These are phyloP conservation scores for Tenualosa ilisha DNA, from an alignment of 2,797 vertebrate species.

Conservation along the genomic window DNA sequence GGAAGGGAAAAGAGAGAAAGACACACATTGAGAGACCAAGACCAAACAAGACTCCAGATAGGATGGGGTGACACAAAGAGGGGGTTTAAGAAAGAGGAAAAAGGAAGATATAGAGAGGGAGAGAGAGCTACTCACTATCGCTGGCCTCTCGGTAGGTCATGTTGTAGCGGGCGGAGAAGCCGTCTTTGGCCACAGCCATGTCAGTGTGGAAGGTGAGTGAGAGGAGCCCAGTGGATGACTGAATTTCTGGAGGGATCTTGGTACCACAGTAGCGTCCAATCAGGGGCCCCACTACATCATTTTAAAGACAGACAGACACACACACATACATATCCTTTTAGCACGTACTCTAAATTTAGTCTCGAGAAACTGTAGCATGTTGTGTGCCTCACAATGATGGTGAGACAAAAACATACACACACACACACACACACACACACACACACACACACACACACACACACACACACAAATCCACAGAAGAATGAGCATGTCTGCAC, in stretches of 20 bases:
- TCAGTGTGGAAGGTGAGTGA: slow-evolving; percentile 97
- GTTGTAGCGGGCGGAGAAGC: slow-evolving; percentile 85
- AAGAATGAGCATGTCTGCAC: background rate
- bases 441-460: background rate
- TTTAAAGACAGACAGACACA: background rate
- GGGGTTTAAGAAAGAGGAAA: slow-evolving; percentile 33
- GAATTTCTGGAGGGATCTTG: slow-evolving; percentile 91
- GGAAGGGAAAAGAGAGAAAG: background rate
- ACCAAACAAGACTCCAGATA: background rate
- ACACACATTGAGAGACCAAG: background rate
- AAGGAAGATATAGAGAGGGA: background rate
- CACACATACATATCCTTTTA: background rate
- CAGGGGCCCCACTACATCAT: slow-evolving; percentile 86
- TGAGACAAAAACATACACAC: background rate
- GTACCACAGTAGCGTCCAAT: slow-evolving; percentile 96
- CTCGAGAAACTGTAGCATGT: background rate
- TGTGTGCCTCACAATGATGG: background rate
- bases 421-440: background rate
- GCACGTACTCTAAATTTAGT: background rate
- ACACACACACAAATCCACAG: background rate
- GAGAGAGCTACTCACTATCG: slow-evolving; percentile 42
- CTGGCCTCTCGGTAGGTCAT: slow-evolving; percentile 79
- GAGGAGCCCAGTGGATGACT: slow-evolving; percentile 89
- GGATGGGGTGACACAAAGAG: background rate
- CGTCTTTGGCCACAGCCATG: slow-evolving; percentile 94